Evolutionary conservation across 2,888 invertebrate genomes (phyloP).

Genomic region (Protula sp.): DNA sequence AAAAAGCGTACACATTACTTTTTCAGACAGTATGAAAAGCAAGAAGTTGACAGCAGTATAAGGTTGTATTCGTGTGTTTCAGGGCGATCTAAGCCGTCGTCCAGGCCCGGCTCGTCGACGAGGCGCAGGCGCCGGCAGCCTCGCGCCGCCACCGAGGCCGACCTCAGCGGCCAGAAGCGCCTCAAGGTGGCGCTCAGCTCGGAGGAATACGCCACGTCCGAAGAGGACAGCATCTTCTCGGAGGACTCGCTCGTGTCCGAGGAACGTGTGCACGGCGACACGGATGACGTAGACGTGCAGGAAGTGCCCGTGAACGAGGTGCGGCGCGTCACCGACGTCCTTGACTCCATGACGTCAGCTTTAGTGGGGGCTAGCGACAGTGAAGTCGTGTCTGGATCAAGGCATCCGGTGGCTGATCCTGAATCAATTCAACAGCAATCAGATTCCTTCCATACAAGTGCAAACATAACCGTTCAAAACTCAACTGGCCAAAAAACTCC

Average conservation of each 20-base stretch:
- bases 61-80: no score
- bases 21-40: no score
- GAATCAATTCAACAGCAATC: no score
- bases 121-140: not conserved
- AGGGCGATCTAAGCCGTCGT: not conserved
- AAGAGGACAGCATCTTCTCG: constrained; percentile 4
- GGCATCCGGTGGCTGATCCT: no score
- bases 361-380: no score
- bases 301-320: not conserved
- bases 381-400: no score
- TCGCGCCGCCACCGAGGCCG: not conserved
- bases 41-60: no score
- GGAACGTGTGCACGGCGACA: not conserved
- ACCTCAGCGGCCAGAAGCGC: not conserved
- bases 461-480: no score
- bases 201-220: constrained; percentile 6
- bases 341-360: constrained; percentile 1
- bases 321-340: not conserved
- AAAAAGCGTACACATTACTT: no score
- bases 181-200: not conserved
- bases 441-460: no score
- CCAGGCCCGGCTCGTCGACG: not conserved
- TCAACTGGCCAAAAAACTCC: no score
- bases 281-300: not conserved
- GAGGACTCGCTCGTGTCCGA: constrained; percentile 3